Percentiles rank a stretch among this genome's conserved stretches.
Evolutionary conservation across 2,113 vertebrate genomes (phyloP).

Genomic region (Malurus melanocephalus): DNA sequence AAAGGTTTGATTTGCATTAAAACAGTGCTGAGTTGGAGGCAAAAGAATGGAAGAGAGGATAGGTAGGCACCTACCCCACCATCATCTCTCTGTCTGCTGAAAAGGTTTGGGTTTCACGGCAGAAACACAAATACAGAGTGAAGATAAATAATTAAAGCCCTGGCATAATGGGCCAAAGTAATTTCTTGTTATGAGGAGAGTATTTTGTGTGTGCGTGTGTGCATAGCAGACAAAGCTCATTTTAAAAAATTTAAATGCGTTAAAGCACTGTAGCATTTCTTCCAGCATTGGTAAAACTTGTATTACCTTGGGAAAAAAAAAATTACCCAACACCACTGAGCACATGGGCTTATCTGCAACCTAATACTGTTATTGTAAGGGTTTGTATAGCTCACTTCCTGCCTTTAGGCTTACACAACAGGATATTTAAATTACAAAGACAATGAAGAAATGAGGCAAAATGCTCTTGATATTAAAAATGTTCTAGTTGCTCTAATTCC

Average conservation of each 20-base stretch:
- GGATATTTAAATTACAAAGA: constrained; percentile 74
- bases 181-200: not conserved
- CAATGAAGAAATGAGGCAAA: constrained; percentile 29
- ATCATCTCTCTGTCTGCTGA: not conserved
- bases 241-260: not conserved
- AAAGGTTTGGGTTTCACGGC: constrained; percentile 31
- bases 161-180: not conserved
- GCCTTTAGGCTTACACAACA: constrained; percentile 72
- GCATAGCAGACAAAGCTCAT: not conserved
- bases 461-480: constrained; percentile 3
- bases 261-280: not conserved
- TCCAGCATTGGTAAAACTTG: not conserved
- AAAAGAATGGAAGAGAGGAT: not conserved
- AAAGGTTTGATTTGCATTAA: constrained; percentile 22
- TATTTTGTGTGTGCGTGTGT: not conserved
- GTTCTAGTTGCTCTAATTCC: not conserved
- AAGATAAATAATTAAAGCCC: constrained; percentile 54
- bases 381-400: constrained; percentile 75
- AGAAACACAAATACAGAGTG: constrained; percentile 24
- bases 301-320: not conserved
- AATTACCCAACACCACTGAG: not conserved
- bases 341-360: constrained; percentile 62
- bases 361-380: constrained; percentile 43
- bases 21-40: not conserved
- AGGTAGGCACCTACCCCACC: not conserved